Base-by-base conservation (phyloP, 2,888 invertebrate genomes). In the Ariolimax columbianus region DNA sequence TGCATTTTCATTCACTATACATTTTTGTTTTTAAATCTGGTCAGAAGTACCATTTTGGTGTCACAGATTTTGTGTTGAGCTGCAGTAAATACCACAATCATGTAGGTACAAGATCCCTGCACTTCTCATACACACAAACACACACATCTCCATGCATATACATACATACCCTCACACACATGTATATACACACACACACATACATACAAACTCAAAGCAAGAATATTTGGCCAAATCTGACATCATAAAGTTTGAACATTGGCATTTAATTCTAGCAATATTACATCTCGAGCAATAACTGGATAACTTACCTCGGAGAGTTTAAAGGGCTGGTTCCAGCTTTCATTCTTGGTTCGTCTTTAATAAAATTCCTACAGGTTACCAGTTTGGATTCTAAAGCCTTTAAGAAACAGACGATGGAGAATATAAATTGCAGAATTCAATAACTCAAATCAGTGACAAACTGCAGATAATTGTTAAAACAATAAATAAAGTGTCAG, bases 371-470 rank as follows among this genome's bases (percentile, higher is more conserved):
- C 89, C 96, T 95, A 95, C 96, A 96, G 93, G 96, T 94, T 79
- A 95, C 96, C 94, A 96, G 95, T 94, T 96, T 96, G 93, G 96
- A 95, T 95, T 96, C 96, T 95, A 96, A 95, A 92, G 96, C 96
- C 96, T 96, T 95, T 11, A 26, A 38, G 70, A 70, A 38, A 82
- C 3, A 73, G 4, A 70, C 55, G 23, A 17, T 55, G 17, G 55
- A n/a, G 19, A 55, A 55, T 11, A 55, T 55, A 47, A 47, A 7
- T 47, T 55, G 55, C 55, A 59, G 36, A 36, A 79, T 36, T 33
- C 36, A 79, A 63, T 33, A 38, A 63, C 26, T 63, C n/a, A 36
- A 70, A 38, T 2, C 36, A 70, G 7, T 7, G 7, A 70, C 38
- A 38, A 70, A 38, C 38, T 36, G 36, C 0, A 33, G 36, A 38